Conservation (phyloP, 2,113 vertebrate genomes). For the Chionomys nivalis region DNA sequence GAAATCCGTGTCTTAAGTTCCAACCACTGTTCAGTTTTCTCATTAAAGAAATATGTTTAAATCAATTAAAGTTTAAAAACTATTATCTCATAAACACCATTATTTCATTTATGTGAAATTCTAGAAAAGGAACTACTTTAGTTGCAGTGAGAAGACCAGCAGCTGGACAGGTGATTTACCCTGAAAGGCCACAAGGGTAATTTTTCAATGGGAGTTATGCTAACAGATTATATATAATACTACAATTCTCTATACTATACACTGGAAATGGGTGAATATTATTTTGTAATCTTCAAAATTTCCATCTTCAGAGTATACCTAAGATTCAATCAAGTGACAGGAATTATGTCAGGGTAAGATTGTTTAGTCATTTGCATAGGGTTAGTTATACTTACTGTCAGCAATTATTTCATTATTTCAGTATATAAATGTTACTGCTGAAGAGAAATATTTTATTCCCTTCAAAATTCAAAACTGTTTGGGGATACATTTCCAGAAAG, state of each 20-base stretch:
- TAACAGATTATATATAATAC: background rate
- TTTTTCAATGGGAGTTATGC: background rate
- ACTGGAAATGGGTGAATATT: background rate
- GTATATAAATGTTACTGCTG: background rate
- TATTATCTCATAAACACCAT: background rate
- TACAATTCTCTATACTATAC: background rate
- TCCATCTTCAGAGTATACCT: conserved; percentile 31
- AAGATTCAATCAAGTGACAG: conserved; percentile 31
- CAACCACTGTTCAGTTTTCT: conserved; percentile 43
- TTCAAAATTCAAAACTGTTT: conserved; percentile 58
- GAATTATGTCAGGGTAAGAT: conserved; percentile 29
- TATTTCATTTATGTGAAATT: conserved; percentile 14
- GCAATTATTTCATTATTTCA: background rate
- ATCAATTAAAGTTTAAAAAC: conserved; percentile 15
- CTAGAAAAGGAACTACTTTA: conserved; percentile 32
- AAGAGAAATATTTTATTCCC: background rate
- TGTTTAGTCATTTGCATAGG: conserved; percentile 2
- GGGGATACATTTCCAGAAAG: conserved; percentile 5
- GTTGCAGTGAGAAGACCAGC: background rate
- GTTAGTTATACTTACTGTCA: conserved; percentile 13
- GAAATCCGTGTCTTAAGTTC: conserved; percentile 39
- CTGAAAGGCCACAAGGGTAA: background rate
- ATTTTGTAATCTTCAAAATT: conserved; percentile 35
- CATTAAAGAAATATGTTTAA: conserved; percentile 39
- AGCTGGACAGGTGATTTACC: background rate